Base-by-base conservation (phyloP, 2,888 invertebrate species). In the Caenorhabditis wallacei region DNA sequence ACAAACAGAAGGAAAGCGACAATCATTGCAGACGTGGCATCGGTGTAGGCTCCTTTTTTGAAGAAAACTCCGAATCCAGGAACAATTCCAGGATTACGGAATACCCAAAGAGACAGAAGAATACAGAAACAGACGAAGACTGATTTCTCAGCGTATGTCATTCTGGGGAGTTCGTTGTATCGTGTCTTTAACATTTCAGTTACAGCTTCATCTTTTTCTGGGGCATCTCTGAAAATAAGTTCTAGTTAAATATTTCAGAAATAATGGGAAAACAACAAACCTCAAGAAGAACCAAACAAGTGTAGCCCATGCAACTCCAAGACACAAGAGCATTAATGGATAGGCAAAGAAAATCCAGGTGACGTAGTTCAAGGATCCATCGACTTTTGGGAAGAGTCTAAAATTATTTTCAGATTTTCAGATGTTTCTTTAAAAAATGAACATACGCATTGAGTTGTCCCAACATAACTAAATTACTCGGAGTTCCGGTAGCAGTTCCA, bases 61-160 rank as follows among this genome's bases (percentile, higher is more conserved):
- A 84, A 87, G 57, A 82, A 61, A 13, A 69, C 69, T 20, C 87
- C 84, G 48, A 85, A 85, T 20, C 83, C 87, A 0, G 94, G 93
- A 90, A 96, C 95, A 92, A 97, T 96, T 83, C 96, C 95, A 0
- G 97, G 97, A 84, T 95, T 95, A 64, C 97, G 94, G 92, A 96
- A 95, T 92, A 97, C 95, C 95, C 97, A 97, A 89, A 97, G 94
- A 68, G 95, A 91, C 20, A 97, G 95, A 7, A 96, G 95, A n/a
- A 95, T 86, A 37, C 95, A 92, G 92, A 97, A 97, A 68, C 88
- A 88, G 16, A 63, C 59, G n/a, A 84, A 75, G 8, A 90, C 90
- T 0, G 86, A 86, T 37, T 86, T 85, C 80, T 89, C 89, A 13
- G 89, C 88, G 56, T 88, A 91, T 53, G 87, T 89, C 89, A 90